phyloP scores from a whole-genome alignment of 2,888 invertebrate genomes.

The Nephrotoma guestfalica region DNA sequence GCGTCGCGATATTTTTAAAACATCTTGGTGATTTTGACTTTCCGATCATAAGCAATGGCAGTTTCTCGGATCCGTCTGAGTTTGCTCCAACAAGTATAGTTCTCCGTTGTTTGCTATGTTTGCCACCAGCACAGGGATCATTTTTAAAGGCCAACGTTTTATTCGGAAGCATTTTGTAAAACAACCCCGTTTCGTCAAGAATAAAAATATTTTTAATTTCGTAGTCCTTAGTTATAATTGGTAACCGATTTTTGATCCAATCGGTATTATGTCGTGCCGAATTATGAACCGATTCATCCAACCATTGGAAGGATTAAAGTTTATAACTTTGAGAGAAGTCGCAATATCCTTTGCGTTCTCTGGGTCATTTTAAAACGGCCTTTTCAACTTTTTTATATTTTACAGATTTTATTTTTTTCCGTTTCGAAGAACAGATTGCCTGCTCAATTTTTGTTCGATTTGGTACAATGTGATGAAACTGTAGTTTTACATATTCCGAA shows the following conservation, averaged over 20 bases:
- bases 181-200: neutral
- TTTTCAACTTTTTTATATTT: neutral
- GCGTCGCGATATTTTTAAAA: no score
- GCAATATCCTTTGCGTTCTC: neutral
- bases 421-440: neutral
- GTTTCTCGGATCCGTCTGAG: no score
- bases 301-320: neutral
- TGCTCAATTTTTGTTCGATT: neutral
- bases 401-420: neutral
- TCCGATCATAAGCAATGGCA: no score
- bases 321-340: neutral
- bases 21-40: no score
- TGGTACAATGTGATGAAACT: neutral
- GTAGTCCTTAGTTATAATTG: no score
- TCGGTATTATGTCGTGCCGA: neutral
- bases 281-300: neutral
- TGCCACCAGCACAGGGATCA: no score
- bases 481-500: no score
- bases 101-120: no score
- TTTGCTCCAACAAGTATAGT: no score
- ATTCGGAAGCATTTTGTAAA: no score
- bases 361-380: neutral
- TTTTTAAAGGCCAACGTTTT: no score
- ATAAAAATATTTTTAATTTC: neutral
- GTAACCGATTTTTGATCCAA: no score